Conservation (phyloP, 2,797 vertebrate species). For the Oryzias dopingdopingensis region DNA sequence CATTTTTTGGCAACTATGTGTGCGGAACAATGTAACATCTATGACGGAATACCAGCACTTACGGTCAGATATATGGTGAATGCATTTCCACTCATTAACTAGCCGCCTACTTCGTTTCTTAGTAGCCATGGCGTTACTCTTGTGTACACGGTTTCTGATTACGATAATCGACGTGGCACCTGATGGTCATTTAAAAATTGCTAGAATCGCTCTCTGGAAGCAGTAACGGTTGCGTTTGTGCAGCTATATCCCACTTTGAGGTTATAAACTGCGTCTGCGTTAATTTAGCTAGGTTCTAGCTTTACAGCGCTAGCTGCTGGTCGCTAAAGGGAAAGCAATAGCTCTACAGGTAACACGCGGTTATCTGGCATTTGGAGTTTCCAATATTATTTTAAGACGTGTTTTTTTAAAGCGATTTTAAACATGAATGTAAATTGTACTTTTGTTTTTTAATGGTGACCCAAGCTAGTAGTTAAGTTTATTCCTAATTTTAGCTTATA, state of each 20-base stretch:
- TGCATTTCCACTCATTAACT: slow-evolving; percentile 7
- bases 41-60: slow-evolving; percentile 39
- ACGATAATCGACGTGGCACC: slow-evolving; percentile 3
- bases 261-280: too few relatives aligned
- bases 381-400: too few relatives aligned
- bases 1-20: neutral
- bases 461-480: too few relatives aligned
- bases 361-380: too few relatives aligned
- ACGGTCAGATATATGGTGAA: slow-evolving; percentile 38
- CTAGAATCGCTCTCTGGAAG: neutral
- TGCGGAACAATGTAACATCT: slow-evolving; percentile 23
- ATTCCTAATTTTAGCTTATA: too few relatives aligned
- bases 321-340: slow-evolving; percentile 9
- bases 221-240: neutral
- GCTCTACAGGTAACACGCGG: neutral
- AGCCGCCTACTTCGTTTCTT: slow-evolving; percentile 21
- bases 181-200: neutral
- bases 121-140: slow-evolving; percentile 24
- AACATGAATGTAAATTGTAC: too few relatives aligned
- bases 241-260: neutral
- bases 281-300: neutral
- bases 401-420: too few relatives aligned
- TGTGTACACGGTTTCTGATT: slow-evolving; percentile 33
- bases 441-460: too few relatives aligned
- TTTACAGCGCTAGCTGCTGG: neutral